These are phyloP conservation scores for Nasonia giraulti DNA, from an alignment of 1,140 invertebrate genomes.

Conservation along the genomic window DNA sequence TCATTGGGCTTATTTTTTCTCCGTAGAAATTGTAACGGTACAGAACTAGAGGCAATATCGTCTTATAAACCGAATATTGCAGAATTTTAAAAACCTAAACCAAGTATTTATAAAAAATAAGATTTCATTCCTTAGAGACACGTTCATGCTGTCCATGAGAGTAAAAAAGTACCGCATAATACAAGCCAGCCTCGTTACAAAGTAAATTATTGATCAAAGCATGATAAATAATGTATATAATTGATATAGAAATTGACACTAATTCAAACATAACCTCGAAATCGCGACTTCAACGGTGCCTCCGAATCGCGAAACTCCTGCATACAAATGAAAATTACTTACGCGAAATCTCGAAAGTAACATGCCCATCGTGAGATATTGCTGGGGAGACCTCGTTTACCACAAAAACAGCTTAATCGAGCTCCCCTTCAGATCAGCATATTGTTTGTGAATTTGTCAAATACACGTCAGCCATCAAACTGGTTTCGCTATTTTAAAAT, in stretches of 20 bases:
- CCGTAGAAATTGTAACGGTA: slow-evolving; percentile 6
- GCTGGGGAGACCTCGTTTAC: neutral
- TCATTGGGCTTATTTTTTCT: slow-evolving; percentile 59
- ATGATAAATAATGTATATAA: slow-evolving; percentile 55
- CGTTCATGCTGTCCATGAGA: neutral
- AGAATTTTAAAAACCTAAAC: slow-evolving; percentile 8
- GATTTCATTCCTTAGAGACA: neutral
- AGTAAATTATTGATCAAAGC: slow-evolving; percentile 37
- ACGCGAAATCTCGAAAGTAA: slow-evolving; percentile 71
- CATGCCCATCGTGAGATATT: slow-evolving; percentile 64
- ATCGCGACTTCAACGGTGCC: neutral
- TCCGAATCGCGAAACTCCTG: neutral
- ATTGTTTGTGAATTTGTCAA: slow-evolving; percentile 34
- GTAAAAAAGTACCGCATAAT: neutral
- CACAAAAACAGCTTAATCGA: neutral
- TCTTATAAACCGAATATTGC: neutral
- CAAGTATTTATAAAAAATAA: neutral
- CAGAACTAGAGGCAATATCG: slow-evolving; percentile 17
- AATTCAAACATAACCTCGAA: slow-evolving; percentile 38
- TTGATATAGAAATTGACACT: slow-evolving; percentile 29
- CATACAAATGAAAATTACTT: slow-evolving; percentile 57
- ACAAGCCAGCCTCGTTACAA: neutral
- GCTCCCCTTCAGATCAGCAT: slow-evolving; percentile 9
- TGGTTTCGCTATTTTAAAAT: neutral
- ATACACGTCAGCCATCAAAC: slow-evolving; percentile 7